Evolutionary conservation across 1,140 invertebrate genomes (phyloP).

Genomic region (Glossosoma conforme): DNA sequence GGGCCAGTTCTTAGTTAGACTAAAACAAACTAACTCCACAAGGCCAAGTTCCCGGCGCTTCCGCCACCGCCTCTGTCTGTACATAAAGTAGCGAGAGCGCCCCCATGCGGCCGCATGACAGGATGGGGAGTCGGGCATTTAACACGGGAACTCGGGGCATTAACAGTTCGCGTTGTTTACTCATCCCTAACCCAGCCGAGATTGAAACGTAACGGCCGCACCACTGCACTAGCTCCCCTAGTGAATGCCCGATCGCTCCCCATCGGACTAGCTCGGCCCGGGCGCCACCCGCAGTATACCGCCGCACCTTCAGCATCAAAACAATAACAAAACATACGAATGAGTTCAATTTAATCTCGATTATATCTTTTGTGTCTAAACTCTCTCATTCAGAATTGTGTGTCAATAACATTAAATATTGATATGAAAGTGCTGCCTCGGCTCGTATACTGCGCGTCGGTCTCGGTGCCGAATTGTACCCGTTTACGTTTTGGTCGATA

Average conservation of each 20-base stretch:
- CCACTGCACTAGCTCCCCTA: conserved; percentile 32
- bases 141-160: conserved; percentile 39
- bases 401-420: conserved; percentile 42
- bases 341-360: too few species aligned
- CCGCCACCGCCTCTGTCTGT: conserved; percentile 22
- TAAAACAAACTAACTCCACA: conserved; percentile 44
- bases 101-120: conserved; percentile 7
- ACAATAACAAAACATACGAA: too few species aligned
- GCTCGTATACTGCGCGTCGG: conserved; percentile 14
- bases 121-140: conserved; percentile 51
- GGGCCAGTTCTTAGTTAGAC: conserved; percentile 33
- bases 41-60: conserved; percentile 50
- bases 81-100: conserved; percentile 6
- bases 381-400: too few species aligned
- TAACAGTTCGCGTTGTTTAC: conserved; percentile 23
- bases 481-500: conserved; percentile 50
- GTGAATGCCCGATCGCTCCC: conserved; percentile 51
- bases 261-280: too few species aligned
- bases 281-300: too few species aligned
- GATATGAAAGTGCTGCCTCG: conserved; percentile 40
- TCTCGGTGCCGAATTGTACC: conserved; percentile 29
- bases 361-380: too few species aligned
- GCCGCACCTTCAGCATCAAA: too few species aligned
- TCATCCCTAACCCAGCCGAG: conserved; percentile 22
- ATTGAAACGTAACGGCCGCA: conserved; percentile 45